phyloP scores from a whole-genome alignment of 2,113 vertebrate genomes.

The Prinia subflava region DNA sequence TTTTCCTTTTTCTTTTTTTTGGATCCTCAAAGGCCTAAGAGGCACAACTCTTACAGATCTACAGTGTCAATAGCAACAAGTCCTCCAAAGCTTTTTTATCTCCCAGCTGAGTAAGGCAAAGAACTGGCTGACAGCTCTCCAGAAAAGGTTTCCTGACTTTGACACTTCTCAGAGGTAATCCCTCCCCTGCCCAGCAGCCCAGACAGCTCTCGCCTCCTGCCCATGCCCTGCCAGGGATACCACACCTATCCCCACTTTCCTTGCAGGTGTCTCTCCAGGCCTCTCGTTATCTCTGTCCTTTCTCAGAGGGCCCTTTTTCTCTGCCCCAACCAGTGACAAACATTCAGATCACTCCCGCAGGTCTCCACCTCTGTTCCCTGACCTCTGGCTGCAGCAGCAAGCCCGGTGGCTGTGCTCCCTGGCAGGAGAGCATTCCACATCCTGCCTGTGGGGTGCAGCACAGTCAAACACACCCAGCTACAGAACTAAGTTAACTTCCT shows the following conservation, averaged over 20 bases:
- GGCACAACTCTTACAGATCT: not conserved
- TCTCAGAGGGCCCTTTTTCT: not conserved
- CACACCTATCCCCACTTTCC: not conserved
- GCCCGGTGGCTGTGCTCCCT: not conserved
- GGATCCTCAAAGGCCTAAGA: not conserved
- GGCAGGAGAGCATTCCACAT: not conserved
- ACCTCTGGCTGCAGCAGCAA: not conserved
- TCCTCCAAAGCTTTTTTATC: not conserved
- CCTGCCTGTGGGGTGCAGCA: not conserved
- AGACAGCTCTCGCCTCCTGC: rapidly evolving
- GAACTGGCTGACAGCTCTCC: not conserved
- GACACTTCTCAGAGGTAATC: not conserved
- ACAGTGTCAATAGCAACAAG: not conserved
- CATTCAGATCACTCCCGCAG: rapidly evolving
- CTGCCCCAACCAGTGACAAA: not conserved
- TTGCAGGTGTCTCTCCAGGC: not conserved
- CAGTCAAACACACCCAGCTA: not conserved
- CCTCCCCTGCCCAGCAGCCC: rapidly evolving
- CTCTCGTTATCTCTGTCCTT: not conserved
- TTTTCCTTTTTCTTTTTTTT: not conserved
- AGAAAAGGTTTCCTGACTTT: not conserved
- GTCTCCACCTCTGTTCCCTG: not conserved
- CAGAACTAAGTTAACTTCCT: not conserved
- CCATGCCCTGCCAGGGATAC: not conserved
- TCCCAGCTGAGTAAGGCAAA: not conserved